Conservation (phyloP, 2,888 invertebrate genomes). For the Amiota minor region DNA sequence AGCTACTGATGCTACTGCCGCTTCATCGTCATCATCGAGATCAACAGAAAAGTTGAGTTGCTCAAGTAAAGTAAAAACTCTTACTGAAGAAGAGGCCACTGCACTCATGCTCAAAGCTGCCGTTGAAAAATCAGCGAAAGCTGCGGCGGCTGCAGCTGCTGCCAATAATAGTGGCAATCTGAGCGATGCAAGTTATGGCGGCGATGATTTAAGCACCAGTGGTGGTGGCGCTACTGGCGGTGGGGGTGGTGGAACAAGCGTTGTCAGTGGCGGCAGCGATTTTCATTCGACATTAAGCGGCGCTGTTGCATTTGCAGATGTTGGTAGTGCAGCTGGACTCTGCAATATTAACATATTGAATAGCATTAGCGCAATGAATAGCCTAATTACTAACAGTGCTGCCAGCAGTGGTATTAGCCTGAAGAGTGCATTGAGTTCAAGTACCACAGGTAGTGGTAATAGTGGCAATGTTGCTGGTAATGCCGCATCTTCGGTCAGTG, state of each 20-base stretch:
- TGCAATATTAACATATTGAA: constrained; percentile 70
- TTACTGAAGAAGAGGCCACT: constrained; percentile 68
- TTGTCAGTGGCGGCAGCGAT: constrained; percentile 55
- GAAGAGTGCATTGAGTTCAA: neutral
- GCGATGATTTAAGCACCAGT: constrained; percentile 57
- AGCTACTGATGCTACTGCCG: constrained; percentile 32
- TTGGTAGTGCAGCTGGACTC: constrained; percentile 61
- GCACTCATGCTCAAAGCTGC: constrained; percentile 67
- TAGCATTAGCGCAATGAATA: constrained; percentile 72
- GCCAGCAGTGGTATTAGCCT: constrained; percentile 31
- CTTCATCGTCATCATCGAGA: neutral
- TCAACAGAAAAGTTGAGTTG: neutral
- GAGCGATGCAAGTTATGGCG: constrained; percentile 64
- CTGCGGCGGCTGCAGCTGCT: constrained; percentile 51
- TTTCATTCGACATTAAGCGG: constrained; percentile 63
- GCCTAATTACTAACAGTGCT: constrained; percentile 67
- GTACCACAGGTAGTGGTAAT: constrained; percentile 48
- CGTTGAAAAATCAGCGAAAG: constrained; percentile 56
- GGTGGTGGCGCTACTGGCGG: constrained; percentile 43
- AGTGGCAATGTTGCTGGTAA: constrained; percentile 48
- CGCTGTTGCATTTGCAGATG: constrained; percentile 64
- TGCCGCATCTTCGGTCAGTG: constrained; percentile 70
- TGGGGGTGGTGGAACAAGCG: constrained; percentile 47
- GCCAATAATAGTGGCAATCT: constrained; percentile 58
- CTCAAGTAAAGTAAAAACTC: constrained; percentile 63